Evolutionary conservation across 2,113 vertebrate genomes (phyloP).

Genomic region (Pao palembangensis): DNA sequence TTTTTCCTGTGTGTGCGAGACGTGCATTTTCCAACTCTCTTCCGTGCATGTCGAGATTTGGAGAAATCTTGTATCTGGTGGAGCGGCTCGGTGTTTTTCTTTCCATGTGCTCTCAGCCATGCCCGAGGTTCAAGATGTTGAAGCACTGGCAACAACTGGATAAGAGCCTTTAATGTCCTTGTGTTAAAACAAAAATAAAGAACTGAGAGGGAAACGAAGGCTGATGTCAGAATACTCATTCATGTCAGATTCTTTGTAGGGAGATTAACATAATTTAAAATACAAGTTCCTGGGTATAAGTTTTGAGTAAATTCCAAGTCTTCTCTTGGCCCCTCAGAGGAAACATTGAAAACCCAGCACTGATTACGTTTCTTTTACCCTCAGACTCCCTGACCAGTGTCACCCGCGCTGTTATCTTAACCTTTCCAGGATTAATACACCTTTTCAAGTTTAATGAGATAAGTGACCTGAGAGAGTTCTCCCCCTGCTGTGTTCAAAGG

Average conservation of each 20-base stretch:
- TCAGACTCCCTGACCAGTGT: conserved; percentile 63
- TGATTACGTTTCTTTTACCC: conserved; percentile 56
- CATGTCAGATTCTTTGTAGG: conserved; percentile 37
- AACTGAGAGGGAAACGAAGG: not conserved
- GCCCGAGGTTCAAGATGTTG: conserved; percentile 70
- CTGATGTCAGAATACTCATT: conserved; percentile 47
- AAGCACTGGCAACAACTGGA: conserved; percentile 69
- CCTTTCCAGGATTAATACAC: conserved; percentile 83
- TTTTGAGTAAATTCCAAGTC: conserved; percentile 4
- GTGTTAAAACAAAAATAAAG: no score
- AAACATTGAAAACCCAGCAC: conserved; percentile 48
- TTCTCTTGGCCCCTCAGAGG: conserved; percentile 42
- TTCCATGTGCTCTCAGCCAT: conserved; percentile 79
- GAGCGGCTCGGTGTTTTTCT: conserved; percentile 73
- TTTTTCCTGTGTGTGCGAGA: conserved; percentile 4
- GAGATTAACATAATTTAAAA: no score
- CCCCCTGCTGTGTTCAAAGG: conserved; percentile 82
- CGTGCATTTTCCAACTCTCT: conserved; percentile 57
- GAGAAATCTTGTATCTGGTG: conserved; percentile 50
- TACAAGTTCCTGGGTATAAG: no score
- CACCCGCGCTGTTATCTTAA: conserved; percentile 75
- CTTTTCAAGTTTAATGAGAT: conserved; percentile 93
- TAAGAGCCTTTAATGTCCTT: conserved; percentile 50
- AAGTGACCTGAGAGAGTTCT: conserved; percentile 77
- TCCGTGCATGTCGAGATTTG: conserved; percentile 45